Base-by-base conservation (phyloP, 2,797 vertebrate species). In the Aphelocoma californica region DNA sequence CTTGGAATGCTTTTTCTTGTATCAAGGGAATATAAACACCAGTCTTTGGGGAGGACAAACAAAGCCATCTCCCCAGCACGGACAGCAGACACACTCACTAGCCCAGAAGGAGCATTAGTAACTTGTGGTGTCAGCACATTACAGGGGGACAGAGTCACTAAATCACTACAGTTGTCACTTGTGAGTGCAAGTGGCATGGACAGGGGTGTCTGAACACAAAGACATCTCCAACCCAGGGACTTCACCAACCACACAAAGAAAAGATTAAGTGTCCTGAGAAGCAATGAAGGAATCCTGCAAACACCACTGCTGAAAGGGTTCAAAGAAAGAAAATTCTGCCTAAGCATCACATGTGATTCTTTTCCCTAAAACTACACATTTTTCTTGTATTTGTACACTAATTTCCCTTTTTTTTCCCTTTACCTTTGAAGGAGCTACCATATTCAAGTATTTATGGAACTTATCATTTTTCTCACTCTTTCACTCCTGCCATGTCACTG, bases 1-100 rank as follows among this genome's bases (percentile, higher is more conserved):
- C 62, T 78, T 64, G 74, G 42, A 95, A 90, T 86, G 82, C 44
- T 73, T 34, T 67, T 91, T 90, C 78, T 90, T 94, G 85, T 83
- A 75, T 57, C 77, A 60, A 69, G 81, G 67, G 80, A 87, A 50
- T n/a, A 91, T 26, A 62, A 95, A 95, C 65, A 64, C 64, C 50
- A 66, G 54, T 42, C 92, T 93, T 40, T 42, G 56, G 71, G 48
- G 81, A 95, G 78, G 51, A 84, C 83, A 87, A 91, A 86, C 78
- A 87, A 65, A 74, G 70, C 56, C 66, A 60, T 34, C 73, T 74
- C 51, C 74, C 48, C 81, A 83, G 88, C 16, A 13, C 0, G 1
- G 67, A 38, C 62, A 88, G 67, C 2, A 8, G 75, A 50, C 17
- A 2, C 20, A 14, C 72, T 91, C 32, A 51, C 53, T 40, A 69